These are phyloP conservation scores for Catharus bicknelli DNA, from an alignment of 2,113 vertebrate species.

Conservation along the genomic window DNA sequence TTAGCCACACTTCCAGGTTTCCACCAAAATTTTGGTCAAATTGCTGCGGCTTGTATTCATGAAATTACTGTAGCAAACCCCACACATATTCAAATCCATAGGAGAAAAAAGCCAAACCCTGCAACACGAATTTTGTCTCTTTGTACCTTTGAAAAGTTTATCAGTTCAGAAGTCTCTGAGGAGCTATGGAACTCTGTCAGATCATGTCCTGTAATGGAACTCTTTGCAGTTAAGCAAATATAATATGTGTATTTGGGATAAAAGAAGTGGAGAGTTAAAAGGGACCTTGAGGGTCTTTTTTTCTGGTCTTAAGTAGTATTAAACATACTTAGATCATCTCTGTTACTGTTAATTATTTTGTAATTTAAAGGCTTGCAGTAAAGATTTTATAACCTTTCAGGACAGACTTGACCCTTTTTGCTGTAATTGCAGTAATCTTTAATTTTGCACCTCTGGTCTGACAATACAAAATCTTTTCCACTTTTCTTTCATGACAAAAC, in stretches of 20 bases:
- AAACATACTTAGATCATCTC: background rate
- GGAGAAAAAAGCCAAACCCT: accelerated
- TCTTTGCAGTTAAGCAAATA: background rate
- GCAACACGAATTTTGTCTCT: background rate
- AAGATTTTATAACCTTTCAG: background rate
- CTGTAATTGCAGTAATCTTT: background rate
- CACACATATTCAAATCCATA: background rate
- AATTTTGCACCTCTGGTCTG: background rate
- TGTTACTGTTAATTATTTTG: background rate
- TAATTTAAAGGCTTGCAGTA: background rate
- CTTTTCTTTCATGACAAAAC: background rate
- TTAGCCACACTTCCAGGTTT: too few species aligned
- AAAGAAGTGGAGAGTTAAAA: background rate
- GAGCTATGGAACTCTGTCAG: background rate
- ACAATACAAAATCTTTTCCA: background rate
- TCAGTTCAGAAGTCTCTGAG: background rate
- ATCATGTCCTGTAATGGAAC: background rate
- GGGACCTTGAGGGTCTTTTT: background rate
- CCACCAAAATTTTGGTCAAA: too few species aligned
- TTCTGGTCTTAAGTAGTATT: background rate
- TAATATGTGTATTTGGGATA: background rate
- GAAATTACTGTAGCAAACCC: background rate
- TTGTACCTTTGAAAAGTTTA: background rate
- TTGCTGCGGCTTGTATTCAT: too few species aligned
- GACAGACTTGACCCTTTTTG: background rate